A percentile compares a stretch with the other conserved stretches of the same genome.
Conservation (phyloP, 1,140 invertebrate genomes). For the Drosophila pseudoobscura region DNA sequence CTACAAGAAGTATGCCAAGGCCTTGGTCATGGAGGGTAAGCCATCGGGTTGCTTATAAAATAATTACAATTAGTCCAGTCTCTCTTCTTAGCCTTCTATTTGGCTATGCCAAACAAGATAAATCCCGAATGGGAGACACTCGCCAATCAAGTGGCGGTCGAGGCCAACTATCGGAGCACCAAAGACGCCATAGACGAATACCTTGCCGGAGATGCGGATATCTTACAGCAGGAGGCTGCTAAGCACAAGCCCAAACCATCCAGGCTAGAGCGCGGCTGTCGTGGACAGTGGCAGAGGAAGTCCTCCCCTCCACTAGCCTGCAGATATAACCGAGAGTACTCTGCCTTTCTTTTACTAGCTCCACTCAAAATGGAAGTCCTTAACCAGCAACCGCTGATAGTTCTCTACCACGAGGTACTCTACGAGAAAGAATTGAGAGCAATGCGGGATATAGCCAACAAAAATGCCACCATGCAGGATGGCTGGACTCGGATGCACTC, state of each 20-base stretch:
- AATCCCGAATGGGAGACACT: background rate
- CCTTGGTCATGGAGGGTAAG: conserved; percentile 44
- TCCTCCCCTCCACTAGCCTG: conserved; percentile 19
- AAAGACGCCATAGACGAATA: conserved; percentile 39
- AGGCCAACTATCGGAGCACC: conserved; percentile 31
- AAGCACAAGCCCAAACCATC: conserved; percentile 20
- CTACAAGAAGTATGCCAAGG: conserved; percentile 38
- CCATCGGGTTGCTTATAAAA: background rate
- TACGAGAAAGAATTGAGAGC: conserved; percentile 29
- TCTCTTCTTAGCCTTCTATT: conserved; percentile 7
- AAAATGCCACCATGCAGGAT: conserved; percentile 30
- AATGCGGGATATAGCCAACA: conserved; percentile 15
- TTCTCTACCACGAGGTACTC: conserved; percentile 43
- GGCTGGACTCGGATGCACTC: conserved; percentile 19
- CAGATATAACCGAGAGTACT: conserved; percentile 15
- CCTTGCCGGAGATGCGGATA: conserved; percentile 34
- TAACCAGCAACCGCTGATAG: conserved; percentile 24
- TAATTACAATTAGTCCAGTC: background rate
- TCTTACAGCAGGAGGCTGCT: conserved; percentile 32
- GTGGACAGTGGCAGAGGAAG: conserved; percentile 34
- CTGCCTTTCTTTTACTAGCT: conserved; percentile 31
- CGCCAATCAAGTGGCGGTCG: background rate
- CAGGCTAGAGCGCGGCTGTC: conserved; percentile 30
- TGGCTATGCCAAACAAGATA: background rate
- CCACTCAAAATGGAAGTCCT: conserved; percentile 48